Conservation (phyloP, 2,113 vertebrate species). For the Odocoileus hemionus region DNA sequence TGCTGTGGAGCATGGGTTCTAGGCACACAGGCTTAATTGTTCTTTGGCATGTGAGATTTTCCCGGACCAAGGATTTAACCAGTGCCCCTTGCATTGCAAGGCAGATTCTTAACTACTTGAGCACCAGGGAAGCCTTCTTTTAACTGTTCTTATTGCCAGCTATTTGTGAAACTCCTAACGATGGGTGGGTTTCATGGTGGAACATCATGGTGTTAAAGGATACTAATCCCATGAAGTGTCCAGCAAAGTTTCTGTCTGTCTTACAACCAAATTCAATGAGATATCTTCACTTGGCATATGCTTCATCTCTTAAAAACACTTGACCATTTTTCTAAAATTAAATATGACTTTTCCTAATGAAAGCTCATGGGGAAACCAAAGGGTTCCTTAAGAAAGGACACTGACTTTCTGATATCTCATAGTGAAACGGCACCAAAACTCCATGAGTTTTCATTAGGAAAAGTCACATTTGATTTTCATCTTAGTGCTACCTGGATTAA, state of each 20-base stretch:
- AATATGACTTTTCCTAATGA: not conserved
- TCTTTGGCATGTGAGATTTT: not conserved
- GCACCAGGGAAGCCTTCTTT: not conserved
- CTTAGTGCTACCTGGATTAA: not conserved
- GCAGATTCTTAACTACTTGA: not conserved
- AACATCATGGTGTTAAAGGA: not conserved
- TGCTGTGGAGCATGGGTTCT: not conserved
- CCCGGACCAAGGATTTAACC: not conserved
- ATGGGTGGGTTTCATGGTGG: not conserved
- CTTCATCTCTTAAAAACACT: not conserved
- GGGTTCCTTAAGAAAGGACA: not conserved
- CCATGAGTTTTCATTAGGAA: not conserved
- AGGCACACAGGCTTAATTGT: not conserved
- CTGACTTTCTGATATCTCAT: not conserved
- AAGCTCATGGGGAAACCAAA: not conserved
- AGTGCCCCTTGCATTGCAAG: not conserved
- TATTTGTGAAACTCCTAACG: not conserved
- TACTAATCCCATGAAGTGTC: not conserved
- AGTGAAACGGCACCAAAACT: not conserved
- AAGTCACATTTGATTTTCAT: slow-evolving; percentile 1
- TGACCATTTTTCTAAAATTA: not conserved
- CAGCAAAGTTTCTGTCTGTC: not conserved
- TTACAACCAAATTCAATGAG: not conserved
- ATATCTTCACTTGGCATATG: not conserved
- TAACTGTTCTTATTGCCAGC: not conserved